A percentile compares a stretch with the other conserved stretches of the same genome.
These are phyloP conservation scores for Odiellus spinosus DNA, from an alignment of 2,888 invertebrate species.

Conservation along the genomic window DNA sequence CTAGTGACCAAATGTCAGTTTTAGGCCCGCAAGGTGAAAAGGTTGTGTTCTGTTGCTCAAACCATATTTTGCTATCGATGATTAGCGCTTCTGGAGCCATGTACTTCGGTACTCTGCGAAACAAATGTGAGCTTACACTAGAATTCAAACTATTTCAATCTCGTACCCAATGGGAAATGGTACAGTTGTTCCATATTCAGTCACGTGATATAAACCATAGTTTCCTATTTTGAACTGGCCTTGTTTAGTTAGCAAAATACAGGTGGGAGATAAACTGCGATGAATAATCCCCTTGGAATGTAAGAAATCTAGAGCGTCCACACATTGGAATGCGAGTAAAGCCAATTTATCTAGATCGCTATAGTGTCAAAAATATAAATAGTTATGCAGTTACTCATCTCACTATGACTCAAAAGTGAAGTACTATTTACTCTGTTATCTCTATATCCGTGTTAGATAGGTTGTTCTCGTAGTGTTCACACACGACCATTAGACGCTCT, in stretches of 20 bases:
- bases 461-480: constrained; percentile 29
- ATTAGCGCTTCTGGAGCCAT: constrained; percentile 30
- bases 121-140: too few relatives aligned
- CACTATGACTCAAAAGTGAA: neutral
- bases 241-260: constrained; percentile 56
- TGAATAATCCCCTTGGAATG: constrained; percentile 56
- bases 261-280: constrained; percentile 63
- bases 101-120: constrained; percentile 26
- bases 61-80: constrained; percentile 6
- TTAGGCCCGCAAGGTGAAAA: constrained; percentile 37
- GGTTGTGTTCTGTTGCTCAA: neutral
- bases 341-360: neutral
- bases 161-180: constrained; percentile 54
- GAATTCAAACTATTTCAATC: too few relatives aligned
- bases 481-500: constrained; percentile 32
- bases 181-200: constrained; percentile 66
- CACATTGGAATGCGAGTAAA: constrained; percentile 18
- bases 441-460: constrained; percentile 13
- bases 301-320: constrained; percentile 53
- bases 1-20: constrained; percentile 84
- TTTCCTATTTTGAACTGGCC: constrained; percentile 63
- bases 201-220: constrained; percentile 86
- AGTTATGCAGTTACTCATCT: neutral
- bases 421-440: neutral
- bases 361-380: constrained; percentile 1